Percentiles rank a stretch among this genome's conserved stretches.
phyloP scores from a whole-genome alignment of 1,140 invertebrate species.

The Colletes gigas region DNA sequence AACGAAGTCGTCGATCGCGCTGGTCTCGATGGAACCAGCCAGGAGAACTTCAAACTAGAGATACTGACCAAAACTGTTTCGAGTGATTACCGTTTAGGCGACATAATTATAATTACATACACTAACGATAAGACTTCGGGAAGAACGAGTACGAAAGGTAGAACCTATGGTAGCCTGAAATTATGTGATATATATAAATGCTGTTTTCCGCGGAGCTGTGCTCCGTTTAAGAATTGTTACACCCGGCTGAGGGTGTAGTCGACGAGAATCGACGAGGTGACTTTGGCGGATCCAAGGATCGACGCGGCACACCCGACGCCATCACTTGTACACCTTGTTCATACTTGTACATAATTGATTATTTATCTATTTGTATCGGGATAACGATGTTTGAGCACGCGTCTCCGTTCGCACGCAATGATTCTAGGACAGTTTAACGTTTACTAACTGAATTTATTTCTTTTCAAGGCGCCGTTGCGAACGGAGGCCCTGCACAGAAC shows the following conservation, averaged over 20 bases:
- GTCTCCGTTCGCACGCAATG: neutral
- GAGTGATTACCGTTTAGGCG: conserved; percentile 54
- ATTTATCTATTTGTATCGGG: conserved; percentile 65
- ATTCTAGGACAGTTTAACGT: no score
- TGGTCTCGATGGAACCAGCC: neutral
- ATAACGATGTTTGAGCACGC: conserved; percentile 23
- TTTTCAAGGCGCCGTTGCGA: conserved; percentile 23
- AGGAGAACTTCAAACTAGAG: conserved; percentile 33
- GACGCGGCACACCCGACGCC: conserved; percentile 48
- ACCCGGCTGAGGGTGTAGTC: conserved; percentile 33
- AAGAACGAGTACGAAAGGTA: conserved; percentile 43
- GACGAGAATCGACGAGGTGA: neutral
- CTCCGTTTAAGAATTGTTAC: conserved; percentile 76
- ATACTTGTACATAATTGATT: conserved; percentile 77
- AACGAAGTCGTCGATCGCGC: neutral
- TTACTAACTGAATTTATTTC: neutral
- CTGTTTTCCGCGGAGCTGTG: conserved; percentile 78
- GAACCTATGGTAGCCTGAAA: conserved; percentile 73
- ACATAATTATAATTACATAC: conserved; percentile 48
- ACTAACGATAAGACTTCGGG: conserved; percentile 41
- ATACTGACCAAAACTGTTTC: conserved; percentile 60
- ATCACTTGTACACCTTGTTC: conserved; percentile 74
- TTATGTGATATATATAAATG: conserved; percentile 76
- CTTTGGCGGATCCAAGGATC: conserved; percentile 7
- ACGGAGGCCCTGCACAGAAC: conserved; percentile 42